Percentiles rank a stretch among this genome's conserved stretches.
These are phyloP conservation scores for Danio kyathit DNA, from an alignment of 2,797 vertebrate species.

Conservation along the genomic window DNA sequence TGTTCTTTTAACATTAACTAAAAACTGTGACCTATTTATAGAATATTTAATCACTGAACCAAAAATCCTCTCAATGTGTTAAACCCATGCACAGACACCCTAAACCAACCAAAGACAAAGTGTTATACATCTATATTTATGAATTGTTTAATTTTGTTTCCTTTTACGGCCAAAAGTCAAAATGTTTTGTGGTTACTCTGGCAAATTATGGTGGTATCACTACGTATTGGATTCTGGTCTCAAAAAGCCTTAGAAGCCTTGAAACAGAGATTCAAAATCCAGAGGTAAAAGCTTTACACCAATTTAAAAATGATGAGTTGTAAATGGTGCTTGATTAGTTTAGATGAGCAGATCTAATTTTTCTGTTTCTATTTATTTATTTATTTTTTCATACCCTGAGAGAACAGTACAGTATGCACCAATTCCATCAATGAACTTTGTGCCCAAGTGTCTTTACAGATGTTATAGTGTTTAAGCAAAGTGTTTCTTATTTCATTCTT, in stretches of 20 bases:
- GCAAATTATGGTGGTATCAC: too few species aligned
- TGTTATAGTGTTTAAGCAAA: background rate
- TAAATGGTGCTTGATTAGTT: background rate
- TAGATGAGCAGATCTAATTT: background rate
- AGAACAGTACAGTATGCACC: background rate
- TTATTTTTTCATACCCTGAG: background rate
- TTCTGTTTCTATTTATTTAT: conserved; percentile 40
- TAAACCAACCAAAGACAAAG: too few species aligned
- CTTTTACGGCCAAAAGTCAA: background rate
- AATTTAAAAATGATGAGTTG: background rate
- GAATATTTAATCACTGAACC: background rate
- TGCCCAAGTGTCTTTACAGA: background rate
- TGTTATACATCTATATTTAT: too few species aligned
- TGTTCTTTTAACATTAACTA: background rate
- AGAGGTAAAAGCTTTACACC: too few species aligned
- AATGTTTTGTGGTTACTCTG: background rate
- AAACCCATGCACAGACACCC: background rate
- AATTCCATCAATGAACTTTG: conserved; percentile 26
- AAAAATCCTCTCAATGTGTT: background rate
- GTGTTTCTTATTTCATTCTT: background rate
- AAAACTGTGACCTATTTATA: background rate
- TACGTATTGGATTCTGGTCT: background rate
- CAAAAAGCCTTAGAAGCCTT: background rate
- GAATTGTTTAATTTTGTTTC: too few species aligned
- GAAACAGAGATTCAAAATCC: background rate